Evolutionary conservation across 2,888 invertebrate species (phyloP), one percentile per base, ranked within the genome.

Genomic region (Eurytoma californica): DNA sequence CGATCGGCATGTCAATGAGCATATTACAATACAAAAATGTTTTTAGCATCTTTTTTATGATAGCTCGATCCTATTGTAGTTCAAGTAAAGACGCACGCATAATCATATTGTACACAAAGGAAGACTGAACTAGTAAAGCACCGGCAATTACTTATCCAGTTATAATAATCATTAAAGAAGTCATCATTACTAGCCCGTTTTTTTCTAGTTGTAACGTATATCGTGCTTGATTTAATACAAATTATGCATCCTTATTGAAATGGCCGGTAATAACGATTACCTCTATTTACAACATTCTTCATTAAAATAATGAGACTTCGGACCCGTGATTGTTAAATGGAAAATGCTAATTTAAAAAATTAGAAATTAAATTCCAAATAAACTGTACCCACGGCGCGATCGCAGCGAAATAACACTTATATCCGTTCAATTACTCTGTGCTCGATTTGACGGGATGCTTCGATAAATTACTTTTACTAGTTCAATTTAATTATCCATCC

Each of bases 131-230:
- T 55, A 30, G 60, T 55, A 66, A 67, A 79, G 70, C 72, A 61
- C 47, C 28, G 24, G 66, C 74, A 79, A 79, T 79, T 79, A 79
- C 66, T 60, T 75, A 66, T 79, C 79, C 79, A 72, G 79, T 79
- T 79, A 75, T 66, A 72, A 75, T 72, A 79, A 75, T 75, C 74
- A 65, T 74, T 65, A 74, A 74, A 47, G 75, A 61, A 53, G 18
- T 55, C 60, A 47, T 65, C 5, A 58, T 70, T 70, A 65, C 39
- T 51, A 51, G 18, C 16, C 74, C 74, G 69, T 70, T 79, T 70
- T 79, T 70, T 70, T 49, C n/a, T 24, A 47, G 47, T 24, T 47
- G 20, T 49, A 4, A 13, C 9, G 16, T 18, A 51, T 49, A 58
- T 7, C 14, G 9, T 61, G 24, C 67, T 39, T 49, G 47, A 57